These are phyloP conservation scores for Myodes glareolus DNA, from an alignment of 2,113 vertebrate genomes.

Conservation along the genomic window DNA sequence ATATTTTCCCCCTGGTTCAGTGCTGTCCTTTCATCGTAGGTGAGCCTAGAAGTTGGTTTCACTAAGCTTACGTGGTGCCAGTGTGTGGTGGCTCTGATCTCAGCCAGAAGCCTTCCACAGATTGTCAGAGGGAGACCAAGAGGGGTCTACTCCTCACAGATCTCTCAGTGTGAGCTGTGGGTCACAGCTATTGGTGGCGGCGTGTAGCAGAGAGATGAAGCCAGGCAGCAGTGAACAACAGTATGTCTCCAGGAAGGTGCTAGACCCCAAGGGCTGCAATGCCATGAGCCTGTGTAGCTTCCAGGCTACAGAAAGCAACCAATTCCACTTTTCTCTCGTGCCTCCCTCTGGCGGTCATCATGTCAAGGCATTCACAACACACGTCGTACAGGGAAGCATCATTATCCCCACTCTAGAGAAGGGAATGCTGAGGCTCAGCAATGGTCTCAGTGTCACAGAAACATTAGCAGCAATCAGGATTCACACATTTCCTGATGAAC, in stretches of 20 bases:
- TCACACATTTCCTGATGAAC: neutral
- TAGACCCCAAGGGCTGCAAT: neutral
- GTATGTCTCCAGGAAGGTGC: no score
- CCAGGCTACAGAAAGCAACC: neutral
- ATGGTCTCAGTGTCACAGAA: neutral
- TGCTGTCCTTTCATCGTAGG: neutral
- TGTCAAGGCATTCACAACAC: neutral
- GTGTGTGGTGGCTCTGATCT: neutral
- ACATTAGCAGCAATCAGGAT: neutral
- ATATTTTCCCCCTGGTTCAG: neutral
- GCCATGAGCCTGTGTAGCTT: no score
- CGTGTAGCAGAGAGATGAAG: neutral
- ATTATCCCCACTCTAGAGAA: neutral
- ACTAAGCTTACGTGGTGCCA: neutral
- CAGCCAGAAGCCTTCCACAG: neutral
- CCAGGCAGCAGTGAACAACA: no score
- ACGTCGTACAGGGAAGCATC: neutral
- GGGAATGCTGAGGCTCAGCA: neutral
- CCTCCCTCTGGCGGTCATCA: no score
- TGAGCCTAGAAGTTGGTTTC: neutral
- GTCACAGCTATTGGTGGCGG: neutral
- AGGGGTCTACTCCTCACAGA: no score
- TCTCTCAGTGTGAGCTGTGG: neutral
- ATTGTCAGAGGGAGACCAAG: neutral
- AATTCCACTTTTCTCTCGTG: fast-evolving